Base-by-base conservation (phyloP, 2,888 invertebrate species). In the Mythimna pallens region DNA sequence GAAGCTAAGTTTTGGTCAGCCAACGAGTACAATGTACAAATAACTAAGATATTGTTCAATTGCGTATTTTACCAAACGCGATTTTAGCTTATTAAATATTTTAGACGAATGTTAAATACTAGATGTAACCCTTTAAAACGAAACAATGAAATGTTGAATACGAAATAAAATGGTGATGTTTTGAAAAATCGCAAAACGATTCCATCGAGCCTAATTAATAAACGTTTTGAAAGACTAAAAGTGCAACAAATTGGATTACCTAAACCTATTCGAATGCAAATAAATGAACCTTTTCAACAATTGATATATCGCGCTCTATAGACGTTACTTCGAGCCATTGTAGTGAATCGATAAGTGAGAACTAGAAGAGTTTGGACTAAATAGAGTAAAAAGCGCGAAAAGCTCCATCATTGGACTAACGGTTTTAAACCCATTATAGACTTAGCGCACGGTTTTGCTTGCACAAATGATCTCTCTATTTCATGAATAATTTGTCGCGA, bases 1-100 rank as follows among this genome's bases (percentile, higher is more conserved):
- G 14, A 47, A 47, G 43, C 50, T 65, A 67, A 57, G 43, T 68
- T 61, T 76, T 69, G 62, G 57, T 52, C 22, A 25, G 22, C 6
- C 10, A 63, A 63, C 25, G 25, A 54, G 17, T 5, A 30, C 12
- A 54, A 54, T n/a, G 1, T 47, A 40, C 22, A 40, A n/a, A 43
- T 50, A 6, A 47, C 20, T 34, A 58, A 40, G 40, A 36, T 36
- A 36, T 36, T 8, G 8, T 36, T 36, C 36, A 36, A 40, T 40
- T 9, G 9, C 40, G 40, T 8, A 40, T 57, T 3, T n/a, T 9
- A 9, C n/a, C n/a, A 52, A 20, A n/a, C 20, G n/a, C 7, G n/a
- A 50, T 52, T 52, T n/a, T 3, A 2, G 20, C 52, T n/a, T n/a
- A n/a, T 8, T 52, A 9, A 50, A n/a, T n/a, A 52, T 9, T 3